Percentiles rank a stretch among this genome's conserved stretches.
phyloP scores from a whole-genome alignment of 1,140 invertebrate species.

The Bombus sibiricus region DNA sequence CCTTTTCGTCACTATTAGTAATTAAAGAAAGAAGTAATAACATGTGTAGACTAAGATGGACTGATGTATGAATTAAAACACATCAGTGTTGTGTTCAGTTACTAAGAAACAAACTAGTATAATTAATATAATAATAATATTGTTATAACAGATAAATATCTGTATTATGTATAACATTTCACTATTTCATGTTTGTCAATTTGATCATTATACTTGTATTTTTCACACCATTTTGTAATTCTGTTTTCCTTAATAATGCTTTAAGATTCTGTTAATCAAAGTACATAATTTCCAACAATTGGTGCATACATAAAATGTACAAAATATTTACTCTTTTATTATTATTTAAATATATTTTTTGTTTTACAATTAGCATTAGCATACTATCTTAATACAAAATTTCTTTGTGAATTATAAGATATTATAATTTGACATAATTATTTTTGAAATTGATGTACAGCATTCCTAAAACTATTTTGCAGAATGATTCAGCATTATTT shows the following conservation, averaged over 20 bases:
- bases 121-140: constrained; percentile 9
- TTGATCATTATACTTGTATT: constrained; percentile 9
- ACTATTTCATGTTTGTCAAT: not conserved
- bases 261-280: not conserved
- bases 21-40: not conserved
- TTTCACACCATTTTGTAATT: not conserved
- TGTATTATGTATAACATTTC: not conserved
- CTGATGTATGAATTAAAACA: constrained; percentile 6
- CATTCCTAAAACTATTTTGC: constrained; percentile 59
- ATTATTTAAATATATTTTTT: constrained; percentile 14
- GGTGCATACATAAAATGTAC: not conserved
- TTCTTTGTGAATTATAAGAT: not conserved
- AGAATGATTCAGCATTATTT: constrained; percentile 51
- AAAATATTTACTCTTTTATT: constrained; percentile 1
- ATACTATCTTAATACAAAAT: not conserved
- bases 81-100: constrained; percentile 32
- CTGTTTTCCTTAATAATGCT: not conserved
- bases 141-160: constrained; percentile 12
- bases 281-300: not conserved
- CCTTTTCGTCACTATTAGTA: constrained; percentile 3
- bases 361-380: not conserved
- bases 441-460: constrained; percentile 38
- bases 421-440: constrained; percentile 20
- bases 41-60: not conserved
- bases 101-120: not conserved